Evolutionary conservation across 2,113 vertebrate species (phyloP), one percentile per base, ranked within the genome.

Genomic region (Emydocephalus ijimae): DNA sequence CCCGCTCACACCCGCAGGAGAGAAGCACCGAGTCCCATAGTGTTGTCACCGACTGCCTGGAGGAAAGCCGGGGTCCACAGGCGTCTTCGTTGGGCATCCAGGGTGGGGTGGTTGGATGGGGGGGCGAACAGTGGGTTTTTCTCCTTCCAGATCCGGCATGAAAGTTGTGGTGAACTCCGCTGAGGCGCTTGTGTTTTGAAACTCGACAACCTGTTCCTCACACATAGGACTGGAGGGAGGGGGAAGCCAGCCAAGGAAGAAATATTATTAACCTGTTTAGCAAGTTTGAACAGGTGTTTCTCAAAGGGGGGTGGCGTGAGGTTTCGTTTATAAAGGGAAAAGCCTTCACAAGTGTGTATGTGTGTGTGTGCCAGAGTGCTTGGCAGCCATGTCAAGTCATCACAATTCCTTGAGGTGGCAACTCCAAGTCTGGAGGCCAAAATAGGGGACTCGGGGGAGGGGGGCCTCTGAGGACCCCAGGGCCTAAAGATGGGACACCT

Each of bases 241-340:
- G 50, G 50, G 89, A 64, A 56, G 3, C 26, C 45, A 45, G 89
- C 12, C 24, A 56, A 54, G 43, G 26, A 26, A 57, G 12, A 48
- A 50, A 90, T 20, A 11, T 85, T 45, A 93, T 85, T 45, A 93
- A 92, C 91, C 91, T 90, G 93, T 90, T 91, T 87, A 81, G 93
- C 93, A 92, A 91, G 91, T 93, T 91, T 89, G 64, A 92, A 90
- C 93, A 93, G 93, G 93, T 93, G 93, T 69, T 93, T 93, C 74
- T 93, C 74, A 45, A 48, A 14, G 15, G 7, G 34, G 93, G 43
- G 43, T 43, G 87, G 10, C 1, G 88, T 48, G 55, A 57, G 11
- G 93, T 93, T 93, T 93, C 45, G 69, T 86, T 86, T 93, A 90
- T 90, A 92, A 90, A 93, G 61, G 45, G 48, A 7, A 88, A 69